A percentile compares a stretch with the other conserved stretches of the same genome.
Conservation (phyloP, 2,888 invertebrate species). For the Psococerastis gibbosa region DNA sequence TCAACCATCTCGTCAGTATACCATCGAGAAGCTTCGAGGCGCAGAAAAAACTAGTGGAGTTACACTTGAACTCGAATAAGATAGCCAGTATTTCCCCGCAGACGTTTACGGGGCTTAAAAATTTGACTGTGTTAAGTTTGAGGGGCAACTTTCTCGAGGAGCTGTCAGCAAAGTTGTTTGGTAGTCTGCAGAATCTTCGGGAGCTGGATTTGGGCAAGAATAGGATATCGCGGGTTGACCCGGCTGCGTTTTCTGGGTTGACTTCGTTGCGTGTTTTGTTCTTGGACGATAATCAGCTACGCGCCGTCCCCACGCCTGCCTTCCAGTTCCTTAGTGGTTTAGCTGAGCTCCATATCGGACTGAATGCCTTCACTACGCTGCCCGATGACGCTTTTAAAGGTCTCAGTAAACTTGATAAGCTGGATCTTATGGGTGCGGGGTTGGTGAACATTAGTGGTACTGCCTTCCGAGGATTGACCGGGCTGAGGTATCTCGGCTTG, state of each 20-base stretch:
- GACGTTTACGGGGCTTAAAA: constrained; percentile 60
- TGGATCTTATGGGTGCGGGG: constrained; percentile 66
- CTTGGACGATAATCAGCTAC: constrained; percentile 67
- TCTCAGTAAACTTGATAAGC: constrained; percentile 48
- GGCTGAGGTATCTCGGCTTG: constrained; percentile 55
- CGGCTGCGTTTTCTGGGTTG: constrained; percentile 55
- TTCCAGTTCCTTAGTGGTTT: constrained; percentile 54
- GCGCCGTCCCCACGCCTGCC: constrained; percentile 52
- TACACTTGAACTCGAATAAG: constrained; percentile 70
- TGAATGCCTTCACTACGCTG: constrained; percentile 58
- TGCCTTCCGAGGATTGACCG: constrained; percentile 55
- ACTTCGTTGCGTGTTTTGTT: constrained; percentile 58
- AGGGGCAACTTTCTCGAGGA: constrained; percentile 66
- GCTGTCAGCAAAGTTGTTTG: constrained; percentile 52
- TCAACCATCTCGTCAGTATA: constrained; percentile 66
- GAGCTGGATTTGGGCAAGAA: constrained; percentile 75
- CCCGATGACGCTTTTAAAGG: constrained; percentile 63
- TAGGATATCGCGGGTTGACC: constrained; percentile 60
- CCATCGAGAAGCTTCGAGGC: constrained; percentile 59
- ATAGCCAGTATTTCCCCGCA: constrained; percentile 59
- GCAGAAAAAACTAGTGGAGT: constrained; percentile 62
- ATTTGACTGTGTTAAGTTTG: constrained; percentile 60
- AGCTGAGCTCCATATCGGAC: constrained; percentile 67
- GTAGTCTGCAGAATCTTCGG: constrained; percentile 53
- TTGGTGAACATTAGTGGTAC: constrained; percentile 56